Evolutionary conservation across 2,113 vertebrate genomes (phyloP).

Genomic region (Perognathus longimembris): DNA sequence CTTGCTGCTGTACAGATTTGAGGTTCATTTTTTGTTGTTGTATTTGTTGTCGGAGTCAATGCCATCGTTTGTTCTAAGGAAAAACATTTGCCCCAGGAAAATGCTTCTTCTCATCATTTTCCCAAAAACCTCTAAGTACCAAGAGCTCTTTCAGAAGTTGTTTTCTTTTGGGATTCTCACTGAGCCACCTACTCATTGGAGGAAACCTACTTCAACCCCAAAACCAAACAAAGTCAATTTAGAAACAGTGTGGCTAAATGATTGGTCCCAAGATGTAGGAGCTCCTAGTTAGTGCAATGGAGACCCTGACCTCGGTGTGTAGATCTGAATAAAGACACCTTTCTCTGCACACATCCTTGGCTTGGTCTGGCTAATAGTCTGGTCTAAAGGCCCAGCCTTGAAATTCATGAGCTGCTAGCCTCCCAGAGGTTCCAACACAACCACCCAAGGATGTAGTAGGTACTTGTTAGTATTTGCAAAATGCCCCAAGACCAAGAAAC

Average conservation of each 20-base stretch:
- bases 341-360: slow-evolving; percentile 6
- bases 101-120: slow-evolving; percentile 66
- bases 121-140: slow-evolving; percentile 59
- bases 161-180: slow-evolving; percentile 71
- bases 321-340: slow-evolving; percentile 18
- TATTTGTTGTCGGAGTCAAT: slow-evolving; percentile 61
- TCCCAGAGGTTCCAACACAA: not conserved
- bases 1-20: slow-evolving; percentile 61
- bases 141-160: slow-evolving; percentile 72
- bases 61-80: slow-evolving; percentile 64
- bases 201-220: slow-evolving; percentile 69
- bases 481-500: slow-evolving; percentile 15
- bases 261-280: not conserved
- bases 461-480: slow-evolving; percentile 46
- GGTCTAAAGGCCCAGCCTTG: not conserved
- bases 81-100: slow-evolving; percentile 78
- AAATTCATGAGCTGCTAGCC: not conserved
- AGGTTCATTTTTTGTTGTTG: slow-evolving; percentile 51
- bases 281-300: not conserved
- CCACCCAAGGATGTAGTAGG: not conserved
- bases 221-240: slow-evolving; percentile 73
- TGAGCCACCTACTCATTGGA: slow-evolving; percentile 49
- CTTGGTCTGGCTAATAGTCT: not conserved
- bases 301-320: not conserved
- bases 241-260: slow-evolving; percentile 36